A percentile compares a stretch with the other conserved stretches of the same genome.
Conservation (phyloP, 2,113 vertebrate species). For the Cryptotis parvus region DNA sequence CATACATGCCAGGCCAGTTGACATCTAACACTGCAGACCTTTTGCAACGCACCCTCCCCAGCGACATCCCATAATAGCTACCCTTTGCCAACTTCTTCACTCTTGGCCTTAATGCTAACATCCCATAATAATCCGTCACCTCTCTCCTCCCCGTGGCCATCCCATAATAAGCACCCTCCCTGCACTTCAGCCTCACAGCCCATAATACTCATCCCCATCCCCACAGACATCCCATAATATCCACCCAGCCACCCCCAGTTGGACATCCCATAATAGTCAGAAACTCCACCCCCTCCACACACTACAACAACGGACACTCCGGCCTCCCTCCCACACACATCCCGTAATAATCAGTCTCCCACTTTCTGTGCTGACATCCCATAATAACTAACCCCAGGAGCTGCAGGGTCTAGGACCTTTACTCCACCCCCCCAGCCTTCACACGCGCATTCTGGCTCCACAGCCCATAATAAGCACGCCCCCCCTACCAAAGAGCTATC, state of each 20-base stretch:
- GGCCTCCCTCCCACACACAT: constrained; percentile 82
- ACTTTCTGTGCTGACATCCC: constrained; percentile 75
- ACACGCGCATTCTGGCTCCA: not conserved
- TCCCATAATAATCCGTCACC: constrained; percentile 86
- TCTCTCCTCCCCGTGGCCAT: constrained; percentile 78
- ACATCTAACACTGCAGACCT: constrained; percentile 68
- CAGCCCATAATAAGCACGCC: constrained; percentile 2
- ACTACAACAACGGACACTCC: constrained; percentile 77
- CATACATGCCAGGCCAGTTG: constrained; percentile 51
- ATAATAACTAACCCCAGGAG: constrained; percentile 69
- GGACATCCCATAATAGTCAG: constrained; percentile 85
- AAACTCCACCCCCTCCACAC: constrained; percentile 60
- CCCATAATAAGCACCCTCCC: constrained; percentile 84
- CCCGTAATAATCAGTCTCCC: constrained; percentile 79
- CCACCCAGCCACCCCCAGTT: constrained; percentile 73
- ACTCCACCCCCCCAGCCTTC: not conserved
- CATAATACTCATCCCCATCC: constrained; percentile 85
- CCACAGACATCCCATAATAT: constrained; percentile 87
- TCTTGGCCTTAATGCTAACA: constrained; percentile 78
- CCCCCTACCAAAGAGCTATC: constrained; percentile 5
- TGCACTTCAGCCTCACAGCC: constrained; percentile 81
- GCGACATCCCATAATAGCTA: constrained; percentile 79
- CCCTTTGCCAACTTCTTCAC: constrained; percentile 82
- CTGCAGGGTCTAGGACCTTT: constrained; percentile 56
- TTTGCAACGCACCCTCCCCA: constrained; percentile 69